These are phyloP conservation scores for Pseudolaguvia tuberculata DNA, from an alignment of 2,113 vertebrate species.

Conservation along the genomic window DNA sequence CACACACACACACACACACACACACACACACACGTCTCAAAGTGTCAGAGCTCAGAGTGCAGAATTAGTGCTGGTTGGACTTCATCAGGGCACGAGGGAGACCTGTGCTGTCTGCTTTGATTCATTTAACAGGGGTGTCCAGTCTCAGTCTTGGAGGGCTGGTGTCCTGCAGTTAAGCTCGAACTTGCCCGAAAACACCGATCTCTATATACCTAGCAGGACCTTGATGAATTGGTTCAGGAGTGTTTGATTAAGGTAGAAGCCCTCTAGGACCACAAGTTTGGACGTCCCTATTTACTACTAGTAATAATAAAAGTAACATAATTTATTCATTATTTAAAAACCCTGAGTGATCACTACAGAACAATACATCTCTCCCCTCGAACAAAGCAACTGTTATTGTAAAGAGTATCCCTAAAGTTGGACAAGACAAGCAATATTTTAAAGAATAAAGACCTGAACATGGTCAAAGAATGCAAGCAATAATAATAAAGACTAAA, in stretches of 20 bases:
- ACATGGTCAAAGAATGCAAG: neutral
- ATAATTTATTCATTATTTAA: neutral
- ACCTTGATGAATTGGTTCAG: too few relatives aligned
- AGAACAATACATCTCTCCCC: constrained; percentile 33
- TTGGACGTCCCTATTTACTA: too few relatives aligned
- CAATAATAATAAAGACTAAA: neutral
- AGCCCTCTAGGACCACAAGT: too few relatives aligned
- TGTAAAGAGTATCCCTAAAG: neutral
- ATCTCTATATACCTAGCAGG: too few relatives aligned
- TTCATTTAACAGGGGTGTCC: constrained; percentile 7
- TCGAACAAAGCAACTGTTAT: constrained; percentile 2
- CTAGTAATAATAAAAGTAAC: too few relatives aligned
- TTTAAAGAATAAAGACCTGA: neutral
- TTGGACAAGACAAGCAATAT: constrained; percentile 13
- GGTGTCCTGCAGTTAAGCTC: too few relatives aligned
- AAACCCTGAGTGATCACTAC: neutral
- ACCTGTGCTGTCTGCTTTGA: constrained; percentile 25
- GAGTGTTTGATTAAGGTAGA: too few relatives aligned
- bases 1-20: constrained; percentile 27
- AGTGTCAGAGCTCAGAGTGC: constrained; percentile 70
- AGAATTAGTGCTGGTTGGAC: constrained; percentile 83
- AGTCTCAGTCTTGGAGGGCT: too few relatives aligned
- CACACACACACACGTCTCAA: constrained; percentile 62
- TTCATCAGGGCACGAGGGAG: constrained; percentile 70
- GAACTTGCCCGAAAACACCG: too few relatives aligned